Evolutionary conservation across 2,797 vertebrate genomes (phyloP).

Genomic region (Ficedula albicollis): DNA sequence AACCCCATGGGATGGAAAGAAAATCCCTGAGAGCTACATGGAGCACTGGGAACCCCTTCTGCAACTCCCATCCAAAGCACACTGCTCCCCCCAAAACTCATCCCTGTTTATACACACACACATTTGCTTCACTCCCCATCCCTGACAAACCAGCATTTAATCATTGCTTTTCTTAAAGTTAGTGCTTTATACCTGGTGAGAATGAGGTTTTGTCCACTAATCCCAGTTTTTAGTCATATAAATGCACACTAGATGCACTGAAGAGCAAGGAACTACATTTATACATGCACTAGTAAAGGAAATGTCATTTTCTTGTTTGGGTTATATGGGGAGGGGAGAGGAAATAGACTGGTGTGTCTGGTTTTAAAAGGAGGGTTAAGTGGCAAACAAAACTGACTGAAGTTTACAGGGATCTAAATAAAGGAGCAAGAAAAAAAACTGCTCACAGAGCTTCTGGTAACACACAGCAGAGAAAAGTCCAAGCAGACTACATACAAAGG

Average conservation of each 20-base stretch:
- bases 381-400: neutral
- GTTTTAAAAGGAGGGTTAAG: slow-evolving; percentile 9
- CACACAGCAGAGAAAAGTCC: neutral
- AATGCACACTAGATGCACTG: neutral
- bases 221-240: neutral
- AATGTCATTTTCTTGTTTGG: slow-evolving; percentile 21
- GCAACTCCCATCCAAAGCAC: neutral
- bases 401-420: slow-evolving; percentile 7
- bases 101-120: neutral
- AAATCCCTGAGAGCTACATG: neutral
- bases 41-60: neutral
- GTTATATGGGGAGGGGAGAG: neutral
- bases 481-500: neutral
- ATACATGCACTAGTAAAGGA: neutral
- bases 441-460: neutral
- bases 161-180: neutral
- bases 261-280: neutral
- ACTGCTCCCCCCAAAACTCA: neutral
- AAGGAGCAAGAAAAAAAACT: neutral
- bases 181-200: neutral
- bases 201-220: neutral
- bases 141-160: neutral
- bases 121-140: neutral
- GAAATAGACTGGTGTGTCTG: slow-evolving; percentile 10
- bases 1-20: neutral